phyloP scores from a whole-genome alignment of 2,888 invertebrate species.

The Epirrita christyi region DNA sequence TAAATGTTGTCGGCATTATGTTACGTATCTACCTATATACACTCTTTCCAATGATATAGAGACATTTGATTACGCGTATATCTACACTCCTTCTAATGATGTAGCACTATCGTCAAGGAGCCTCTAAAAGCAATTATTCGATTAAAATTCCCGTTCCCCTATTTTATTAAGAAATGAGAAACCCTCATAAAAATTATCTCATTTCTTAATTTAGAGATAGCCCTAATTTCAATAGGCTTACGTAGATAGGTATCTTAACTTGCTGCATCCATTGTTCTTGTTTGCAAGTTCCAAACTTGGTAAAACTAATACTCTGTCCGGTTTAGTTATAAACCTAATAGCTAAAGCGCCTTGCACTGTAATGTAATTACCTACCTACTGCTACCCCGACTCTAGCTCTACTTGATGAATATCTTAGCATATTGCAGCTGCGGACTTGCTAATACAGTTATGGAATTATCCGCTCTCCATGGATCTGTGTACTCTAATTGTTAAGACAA shows the following conservation, averaged over 20 bases:
- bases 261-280: slow-evolving; percentile 17
- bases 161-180: too few species aligned
- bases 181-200: too few species aligned
- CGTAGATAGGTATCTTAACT: slow-evolving; percentile 4
- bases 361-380: slow-evolving; percentile 45
- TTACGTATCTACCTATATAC: too few species aligned
- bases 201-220: not conserved
- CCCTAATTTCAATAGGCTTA: not conserved
- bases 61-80: too few species aligned
- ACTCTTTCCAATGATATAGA: too few species aligned
- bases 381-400: slow-evolving; percentile 23
- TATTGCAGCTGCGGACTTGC: slow-evolving; percentile 42
- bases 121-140: too few species aligned
- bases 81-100: too few species aligned
- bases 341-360: slow-evolving; percentile 44
- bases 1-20: too few species aligned
- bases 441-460: slow-evolving; percentile 48
- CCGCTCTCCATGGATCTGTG: slow-evolving; percentile 25
- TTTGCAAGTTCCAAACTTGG: slow-evolving; percentile 17
- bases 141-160: too few species aligned
- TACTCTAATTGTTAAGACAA: slow-evolving; percentile 21
- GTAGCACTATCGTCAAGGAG: too few species aligned
- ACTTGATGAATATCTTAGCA: slow-evolving; percentile 56
- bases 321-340: slow-evolving; percentile 52
- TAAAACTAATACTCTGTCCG: slow-evolving; percentile 21